A percentile compares a stretch with the other conserved stretches of the same genome.
phyloP scores from a whole-genome alignment of 23 tunicate genomes.

The Trididemnum clinides region DNA sequence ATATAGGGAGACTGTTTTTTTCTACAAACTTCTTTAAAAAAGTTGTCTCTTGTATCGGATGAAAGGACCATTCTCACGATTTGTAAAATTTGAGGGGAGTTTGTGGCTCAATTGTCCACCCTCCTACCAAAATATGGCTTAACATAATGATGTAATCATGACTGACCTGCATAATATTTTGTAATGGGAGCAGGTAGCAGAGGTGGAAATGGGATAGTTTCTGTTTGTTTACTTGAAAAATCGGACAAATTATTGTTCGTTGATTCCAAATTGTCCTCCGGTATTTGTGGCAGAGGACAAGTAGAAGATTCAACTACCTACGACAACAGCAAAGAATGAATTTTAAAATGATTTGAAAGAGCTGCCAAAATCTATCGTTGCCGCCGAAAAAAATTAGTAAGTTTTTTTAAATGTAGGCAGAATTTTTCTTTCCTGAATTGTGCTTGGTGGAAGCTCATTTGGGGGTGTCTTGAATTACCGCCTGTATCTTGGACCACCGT shows the following conservation, averaged over 20 bases:
- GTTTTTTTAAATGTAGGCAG: background rate
- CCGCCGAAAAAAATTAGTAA: background rate
- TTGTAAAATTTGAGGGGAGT: too few species aligned
- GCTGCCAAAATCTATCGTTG: background rate
- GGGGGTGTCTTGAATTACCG: too few species aligned
- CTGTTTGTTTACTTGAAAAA: background rate
- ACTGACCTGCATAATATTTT: slow-evolving; percentile 10
- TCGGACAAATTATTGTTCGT: background rate
- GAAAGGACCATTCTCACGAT: too few species aligned
- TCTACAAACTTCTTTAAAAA: too few species aligned
- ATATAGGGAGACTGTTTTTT: too few species aligned
- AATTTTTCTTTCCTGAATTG: too few species aligned
- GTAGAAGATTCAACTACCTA: slow-evolving; percentile 49
- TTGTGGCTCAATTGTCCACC: too few species aligned
- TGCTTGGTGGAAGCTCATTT: too few species aligned
- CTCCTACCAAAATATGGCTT: too few species aligned
- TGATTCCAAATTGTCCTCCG: slow-evolving; percentile 10
- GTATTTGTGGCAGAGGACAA: slow-evolving; percentile 42
- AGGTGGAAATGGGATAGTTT: slow-evolving; percentile 17
- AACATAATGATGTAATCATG: too few species aligned
- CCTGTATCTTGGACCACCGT: too few species aligned
- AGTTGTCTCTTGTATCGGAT: too few species aligned
- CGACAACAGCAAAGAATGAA: background rate
- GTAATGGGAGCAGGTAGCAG: slow-evolving; percentile 17
- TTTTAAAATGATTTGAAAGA: background rate